Evolutionary conservation across 1,140 invertebrate genomes (phyloP).

Genomic region (Drosophila auraria): DNA sequence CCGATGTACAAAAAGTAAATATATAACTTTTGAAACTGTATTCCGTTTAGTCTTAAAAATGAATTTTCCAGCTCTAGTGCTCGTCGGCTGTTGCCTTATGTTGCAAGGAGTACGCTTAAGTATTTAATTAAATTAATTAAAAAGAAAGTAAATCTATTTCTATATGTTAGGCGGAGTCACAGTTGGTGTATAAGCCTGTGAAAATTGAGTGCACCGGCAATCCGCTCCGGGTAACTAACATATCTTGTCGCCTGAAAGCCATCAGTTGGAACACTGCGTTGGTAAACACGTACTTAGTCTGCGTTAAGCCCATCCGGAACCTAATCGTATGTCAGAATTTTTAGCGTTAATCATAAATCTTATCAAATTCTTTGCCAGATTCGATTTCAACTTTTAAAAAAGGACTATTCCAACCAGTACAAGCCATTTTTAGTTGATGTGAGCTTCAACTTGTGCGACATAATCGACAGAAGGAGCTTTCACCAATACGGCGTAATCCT

Average conservation of each 20-base stretch:
- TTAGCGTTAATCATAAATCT: background rate
- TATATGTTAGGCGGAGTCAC: background rate
- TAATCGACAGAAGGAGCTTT: constrained; percentile 32
- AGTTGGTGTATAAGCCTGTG: constrained; percentile 26
- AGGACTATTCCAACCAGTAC: constrained; percentile 44
- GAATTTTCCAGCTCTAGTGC: background rate
- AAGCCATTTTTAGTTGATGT: constrained; percentile 52
- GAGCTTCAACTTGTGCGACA: constrained; percentile 21
- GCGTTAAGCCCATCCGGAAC: constrained; percentile 9
- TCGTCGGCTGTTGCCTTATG: background rate
- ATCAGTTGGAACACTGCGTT: constrained; percentile 31
- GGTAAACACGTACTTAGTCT: constrained; percentile 16
- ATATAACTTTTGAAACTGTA: background rate
- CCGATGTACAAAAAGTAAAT: background rate
- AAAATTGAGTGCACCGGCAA: constrained; percentile 35
- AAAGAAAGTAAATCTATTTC: background rate
- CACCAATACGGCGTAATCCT: constrained; percentile 21
- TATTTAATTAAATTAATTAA: background rate
- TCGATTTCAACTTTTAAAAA: constrained; percentile 14
- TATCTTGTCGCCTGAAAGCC: constrained; percentile 16
- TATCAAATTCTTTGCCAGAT: constrained; percentile 11
- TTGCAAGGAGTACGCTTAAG: background rate
- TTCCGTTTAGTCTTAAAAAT: background rate
- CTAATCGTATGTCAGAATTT: constrained; percentile 10
- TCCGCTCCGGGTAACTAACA: background rate